These are phyloP conservation scores for Aviceda subcristata DNA, from an alignment of 2,113 vertebrate genomes.

Conservation along the genomic window DNA sequence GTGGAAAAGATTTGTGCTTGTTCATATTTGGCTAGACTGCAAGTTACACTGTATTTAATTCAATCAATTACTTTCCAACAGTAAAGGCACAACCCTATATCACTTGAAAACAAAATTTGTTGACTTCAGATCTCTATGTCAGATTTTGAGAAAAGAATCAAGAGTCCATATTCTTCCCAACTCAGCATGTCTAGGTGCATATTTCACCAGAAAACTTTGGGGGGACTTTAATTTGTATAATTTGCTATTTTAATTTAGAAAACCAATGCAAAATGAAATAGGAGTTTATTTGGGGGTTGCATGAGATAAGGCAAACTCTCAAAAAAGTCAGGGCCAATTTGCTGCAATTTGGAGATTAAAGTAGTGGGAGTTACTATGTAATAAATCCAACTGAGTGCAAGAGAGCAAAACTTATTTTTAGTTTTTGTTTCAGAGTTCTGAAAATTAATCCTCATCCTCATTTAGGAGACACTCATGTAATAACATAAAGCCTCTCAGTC, in stretches of 20 bases:
- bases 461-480: conserved; percentile 14
- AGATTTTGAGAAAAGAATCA: neutral
- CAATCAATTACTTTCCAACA: neutral
- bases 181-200: neutral
- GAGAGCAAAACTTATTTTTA: neutral
- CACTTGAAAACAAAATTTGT: neutral
- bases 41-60: neutral
- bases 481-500: conserved; percentile 17
- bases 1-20: neutral
- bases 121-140: neutral
- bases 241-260: neutral
- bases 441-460: conserved; percentile 35
- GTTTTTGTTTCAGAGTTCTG: conserved; percentile 17
- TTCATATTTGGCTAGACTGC: neutral
- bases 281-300: neutral
- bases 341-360: neutral
- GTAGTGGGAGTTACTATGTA: neutral
- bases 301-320: neutral
- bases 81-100: neutral
- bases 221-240: neutral
- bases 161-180: neutral
- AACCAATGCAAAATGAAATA: neutral
- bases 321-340: neutral
- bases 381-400: neutral
- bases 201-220: neutral